Evolutionary conservation across 2,113 vertebrate species (phyloP).

Genomic region (Alaudala cheleensis): DNA sequence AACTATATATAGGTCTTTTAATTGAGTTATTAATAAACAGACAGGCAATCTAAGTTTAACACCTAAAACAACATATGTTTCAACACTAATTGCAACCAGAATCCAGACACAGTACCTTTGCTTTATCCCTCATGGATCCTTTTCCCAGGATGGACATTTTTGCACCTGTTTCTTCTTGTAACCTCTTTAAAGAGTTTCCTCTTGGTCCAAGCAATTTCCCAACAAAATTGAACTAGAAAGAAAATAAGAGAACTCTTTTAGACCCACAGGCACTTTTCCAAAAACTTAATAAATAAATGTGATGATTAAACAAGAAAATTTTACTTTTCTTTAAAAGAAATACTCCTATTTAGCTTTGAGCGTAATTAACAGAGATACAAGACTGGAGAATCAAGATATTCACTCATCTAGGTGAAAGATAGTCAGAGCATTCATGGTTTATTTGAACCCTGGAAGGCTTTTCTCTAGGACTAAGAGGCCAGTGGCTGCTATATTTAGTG

Average conservation of each 20-base stretch:
- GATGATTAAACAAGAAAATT: not conserved
- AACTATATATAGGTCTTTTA: not conserved
- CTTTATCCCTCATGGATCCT: constrained; percentile 99
- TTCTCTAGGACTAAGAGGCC: not conserved
- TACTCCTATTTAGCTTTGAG: not conserved
- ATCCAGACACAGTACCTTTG: constrained; percentile 81
- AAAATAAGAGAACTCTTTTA: constrained; percentile 35
- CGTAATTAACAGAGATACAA: not conserved
- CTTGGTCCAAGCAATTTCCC: constrained; percentile 97
- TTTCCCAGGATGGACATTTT: constrained; percentile 99
- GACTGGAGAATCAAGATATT: not conserved
- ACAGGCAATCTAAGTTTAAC: not conserved
- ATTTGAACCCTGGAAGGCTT: not conserved
- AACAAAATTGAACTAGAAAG: constrained; percentile 97
- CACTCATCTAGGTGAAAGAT: not conserved
- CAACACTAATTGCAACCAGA: not conserved
- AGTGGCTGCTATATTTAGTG: not conserved
- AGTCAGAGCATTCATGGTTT: not conserved
- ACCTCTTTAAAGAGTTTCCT: constrained; percentile 98
- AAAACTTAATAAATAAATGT: not conserved
- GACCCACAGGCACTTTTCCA: not conserved
- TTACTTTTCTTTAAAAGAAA: not conserved
- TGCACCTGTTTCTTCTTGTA: constrained; percentile 98
- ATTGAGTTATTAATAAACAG: not conserved
- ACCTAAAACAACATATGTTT: not conserved